Evolutionary conservation across 2,113 vertebrate species (phyloP), one percentile per base, ranked within the genome.

Genomic region (Bostrychus sinensis): DNA sequence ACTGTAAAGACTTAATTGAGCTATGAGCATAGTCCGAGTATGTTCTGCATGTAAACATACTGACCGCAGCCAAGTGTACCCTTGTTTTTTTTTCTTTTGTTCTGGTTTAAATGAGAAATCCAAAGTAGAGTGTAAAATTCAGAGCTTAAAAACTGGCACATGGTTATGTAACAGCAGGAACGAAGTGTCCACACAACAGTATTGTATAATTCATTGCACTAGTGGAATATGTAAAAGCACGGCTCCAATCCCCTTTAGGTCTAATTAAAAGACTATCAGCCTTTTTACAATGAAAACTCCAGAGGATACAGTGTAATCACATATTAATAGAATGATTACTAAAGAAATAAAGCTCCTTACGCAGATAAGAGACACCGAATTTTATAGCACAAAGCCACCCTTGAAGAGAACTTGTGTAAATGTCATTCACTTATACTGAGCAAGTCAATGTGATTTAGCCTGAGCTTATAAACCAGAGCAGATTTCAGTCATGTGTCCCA

Each of bases 231-330:
- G 74, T 80, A 84, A 82, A 88, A 80, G 67, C 69, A 77, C 55
- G 53, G 50, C 62, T 85, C 71, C 75, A 82, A 87, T 88, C 80
- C 88, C 86, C 86, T 82, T 84, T 77, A 83, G 88, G 82, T 83
- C 88, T 88, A 88, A 89, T 89, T 89, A 89, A 89, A 87, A 83
- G 73, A 83, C 72, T 73, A 85, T 86, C 85, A 85, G 70, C 62
- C 72, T 76, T 80, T 86, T 84, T 83, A 87, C 78, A 86, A 83
- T 74, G 66, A 78, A 48, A 75, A 83, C 83, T 82, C 74, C 68
- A 28, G 75, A 70, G 85, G 79, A 84, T 78, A 81, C 51, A 64
- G 70, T 68, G 75, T 86, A 90, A 88, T 90, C 78, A 82, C 56
- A 13, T 80, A 86, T 88, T 88, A 88, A 87, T 85, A 82, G 85